phyloP scores from a whole-genome alignment of 2,888 invertebrate species.

The Chelonus formosanus region DNA sequence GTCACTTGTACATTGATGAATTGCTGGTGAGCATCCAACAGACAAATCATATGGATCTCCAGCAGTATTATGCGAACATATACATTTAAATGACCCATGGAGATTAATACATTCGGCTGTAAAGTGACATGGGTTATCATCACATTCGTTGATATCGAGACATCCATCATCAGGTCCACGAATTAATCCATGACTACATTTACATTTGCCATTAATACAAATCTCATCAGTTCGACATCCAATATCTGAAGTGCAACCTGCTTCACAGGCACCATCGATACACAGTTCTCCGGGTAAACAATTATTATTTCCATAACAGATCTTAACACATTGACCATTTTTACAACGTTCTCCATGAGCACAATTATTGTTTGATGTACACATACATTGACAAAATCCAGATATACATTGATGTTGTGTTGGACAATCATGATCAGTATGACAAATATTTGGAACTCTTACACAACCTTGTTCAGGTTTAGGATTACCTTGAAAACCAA shows the following conservation, averaged over 20 bases:
- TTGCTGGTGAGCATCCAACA: slow-evolving; percentile 76
- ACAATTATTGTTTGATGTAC: slow-evolving; percentile 77
- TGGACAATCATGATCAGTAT: slow-evolving; percentile 77
- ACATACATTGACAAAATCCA: slow-evolving; percentile 81
- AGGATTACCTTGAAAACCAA: slow-evolving; percentile 87
- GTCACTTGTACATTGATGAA: slow-evolving; percentile 77
- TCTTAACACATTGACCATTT: slow-evolving; percentile 81
- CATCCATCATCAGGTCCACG: slow-evolving; percentile 77
- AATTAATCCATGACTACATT: slow-evolving; percentile 80
- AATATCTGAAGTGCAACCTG: slow-evolving; percentile 82
- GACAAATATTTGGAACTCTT: slow-evolving; percentile 78
- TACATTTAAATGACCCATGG: slow-evolving; percentile 82
- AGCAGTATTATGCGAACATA: slow-evolving; percentile 81
- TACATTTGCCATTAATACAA: slow-evolving; percentile 79
- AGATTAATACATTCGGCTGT: slow-evolving; percentile 82
- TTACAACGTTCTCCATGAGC: slow-evolving; percentile 86
- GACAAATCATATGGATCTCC: slow-evolving; percentile 73
- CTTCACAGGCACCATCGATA: slow-evolving; percentile 80
- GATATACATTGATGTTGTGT: slow-evolving; percentile 80
- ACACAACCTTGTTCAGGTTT: slow-evolving; percentile 90
- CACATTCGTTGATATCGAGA: slow-evolving; percentile 85
- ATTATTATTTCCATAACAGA: slow-evolving; percentile 89
- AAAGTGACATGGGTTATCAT: slow-evolving; percentile 79
- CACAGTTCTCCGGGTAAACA: slow-evolving; percentile 91
- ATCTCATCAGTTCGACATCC: slow-evolving; percentile 83